A percentile compares a stretch with the other conserved stretches of the same genome.
phyloP scores from a whole-genome alignment of 2,797 vertebrate species.

The Vultur gryphus region DNA sequence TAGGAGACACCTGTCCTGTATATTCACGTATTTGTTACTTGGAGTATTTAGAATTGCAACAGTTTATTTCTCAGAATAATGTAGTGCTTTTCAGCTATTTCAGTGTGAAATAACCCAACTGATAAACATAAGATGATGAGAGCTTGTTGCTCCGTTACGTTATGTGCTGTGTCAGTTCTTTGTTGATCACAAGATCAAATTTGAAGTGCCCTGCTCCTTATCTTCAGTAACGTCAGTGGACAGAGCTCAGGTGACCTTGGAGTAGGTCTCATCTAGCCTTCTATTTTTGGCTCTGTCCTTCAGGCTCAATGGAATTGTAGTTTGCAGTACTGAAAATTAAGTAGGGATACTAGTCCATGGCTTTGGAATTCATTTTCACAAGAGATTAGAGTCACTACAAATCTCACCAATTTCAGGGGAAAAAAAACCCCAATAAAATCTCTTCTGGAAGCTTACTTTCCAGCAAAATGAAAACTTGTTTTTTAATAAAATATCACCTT shows the following conservation, averaged over 20 bases:
- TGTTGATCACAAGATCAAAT: conserved; percentile 1
- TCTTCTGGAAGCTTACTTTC: neutral
- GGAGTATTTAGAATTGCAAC: neutral
- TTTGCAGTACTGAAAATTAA: conserved; percentile 5
- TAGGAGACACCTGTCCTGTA: neutral
- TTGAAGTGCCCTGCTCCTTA: conserved; percentile 2
- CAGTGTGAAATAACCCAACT: neutral
- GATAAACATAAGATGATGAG: neutral
- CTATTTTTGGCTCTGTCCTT: conserved; percentile 27
- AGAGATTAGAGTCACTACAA: neutral
- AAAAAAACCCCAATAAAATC: neutral
- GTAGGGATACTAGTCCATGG: neutral
- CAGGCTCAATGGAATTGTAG: neutral
- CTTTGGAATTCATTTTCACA: neutral
- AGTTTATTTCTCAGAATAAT: neutral
- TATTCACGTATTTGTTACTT: neutral
- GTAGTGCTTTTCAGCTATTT: neutral
- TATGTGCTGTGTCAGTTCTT: neutral
- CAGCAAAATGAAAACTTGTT: neutral
- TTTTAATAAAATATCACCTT: neutral
- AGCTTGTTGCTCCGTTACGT: neutral
- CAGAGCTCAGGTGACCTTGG: conserved; percentile 9
- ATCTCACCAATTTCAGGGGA: neutral
- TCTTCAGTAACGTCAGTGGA: neutral
- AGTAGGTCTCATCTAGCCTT: neutral